A percentile compares a stretch with the other conserved stretches of the same genome.
phyloP scores from a whole-genome alignment of 2,888 invertebrate genomes.

The Synergus laeviventris region DNA sequence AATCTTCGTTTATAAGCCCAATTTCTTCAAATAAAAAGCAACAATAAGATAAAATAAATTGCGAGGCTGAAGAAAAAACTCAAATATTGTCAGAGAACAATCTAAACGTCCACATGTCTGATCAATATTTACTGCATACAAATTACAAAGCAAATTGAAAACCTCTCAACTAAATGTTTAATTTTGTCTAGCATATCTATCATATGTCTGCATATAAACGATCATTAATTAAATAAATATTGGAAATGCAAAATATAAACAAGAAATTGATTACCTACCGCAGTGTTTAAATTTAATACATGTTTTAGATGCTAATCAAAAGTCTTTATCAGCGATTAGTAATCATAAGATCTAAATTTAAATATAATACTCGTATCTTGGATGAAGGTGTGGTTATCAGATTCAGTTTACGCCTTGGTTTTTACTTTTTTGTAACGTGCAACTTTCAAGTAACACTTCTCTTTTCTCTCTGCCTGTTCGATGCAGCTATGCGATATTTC shows the following conservation, averaged over 20 bases:
- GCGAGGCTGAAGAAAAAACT: too few relatives aligned
- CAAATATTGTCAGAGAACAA: too few relatives aligned
- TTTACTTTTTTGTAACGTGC: slow-evolving; percentile 25
- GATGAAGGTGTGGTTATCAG: slow-evolving; percentile 14
- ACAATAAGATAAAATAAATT: too few relatives aligned
- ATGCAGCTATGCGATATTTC: slow-evolving; percentile 56
- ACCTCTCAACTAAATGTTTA: background rate
- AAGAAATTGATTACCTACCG: background rate
- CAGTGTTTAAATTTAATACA: background rate
- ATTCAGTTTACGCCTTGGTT: slow-evolving; percentile 20
- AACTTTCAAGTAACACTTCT: slow-evolving; percentile 32
- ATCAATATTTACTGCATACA: background rate
- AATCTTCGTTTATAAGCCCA: background rate
- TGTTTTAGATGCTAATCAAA: background rate
- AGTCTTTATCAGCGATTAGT: background rate
- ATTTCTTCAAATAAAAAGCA: too few relatives aligned
- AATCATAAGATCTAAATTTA: background rate
- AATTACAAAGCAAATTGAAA: background rate
- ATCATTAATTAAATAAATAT: background rate
- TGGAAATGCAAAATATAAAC: background rate
- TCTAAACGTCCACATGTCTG: too few relatives aligned
- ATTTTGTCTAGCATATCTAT: too few relatives aligned
- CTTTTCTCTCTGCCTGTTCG: slow-evolving; percentile 40
- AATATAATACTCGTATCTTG: too few relatives aligned
- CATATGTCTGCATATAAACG: background rate